Base-by-base conservation (phyloP, 2,113 vertebrate genomes). In the Guaruba guarouba region DNA sequence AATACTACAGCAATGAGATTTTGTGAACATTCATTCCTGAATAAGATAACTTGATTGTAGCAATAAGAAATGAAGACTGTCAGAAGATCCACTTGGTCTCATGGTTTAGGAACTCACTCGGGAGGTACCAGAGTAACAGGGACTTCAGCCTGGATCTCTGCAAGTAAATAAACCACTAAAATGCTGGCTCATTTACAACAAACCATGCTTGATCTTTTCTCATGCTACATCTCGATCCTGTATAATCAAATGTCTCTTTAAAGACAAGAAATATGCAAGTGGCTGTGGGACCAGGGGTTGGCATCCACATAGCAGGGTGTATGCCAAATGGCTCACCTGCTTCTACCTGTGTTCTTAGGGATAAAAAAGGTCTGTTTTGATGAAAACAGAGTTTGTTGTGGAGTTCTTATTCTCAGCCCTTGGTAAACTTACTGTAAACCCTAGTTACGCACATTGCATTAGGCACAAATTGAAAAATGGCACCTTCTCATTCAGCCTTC, bases 151-250 rank as follows among this genome's bases (percentile, higher is more conserved):
- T 39, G 44, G 4, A 18, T 52, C 7, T 52, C 55, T 67, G 17
- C 0, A 67, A 62, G 39, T 62, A 67, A 87, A 87, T 52, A 83
- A 81, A 25, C 7, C 24, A 63, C 17, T 24, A 31, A 55, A 69
- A 23, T 48, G 2, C 19, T 33, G 27, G 10, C 35, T 80, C 1
- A 0, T 77, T 31, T 69, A 17, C 17, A 55, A n/a, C 9, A 62
- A 82, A 35, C 20, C 16, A 4, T 13, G 31, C 22, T 81, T 25
- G 33, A 1, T 17, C 22, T 75, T 59, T 85, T 55, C 55, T 82
- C 1, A 0, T n/a, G 16, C 7, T 52, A 8, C 29, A 59, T 7
- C n/a, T 82, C 64, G 31, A 75, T 24, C 25, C 41, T 63, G 10
- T 61, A 13, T 49, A 69, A 77, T 63, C 67, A 51, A 86, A 41